A percentile compares a stretch with the other conserved stretches of the same genome.
Conservation (phyloP, 2,888 invertebrate genomes). For the Andrena trimmerana region DNA sequence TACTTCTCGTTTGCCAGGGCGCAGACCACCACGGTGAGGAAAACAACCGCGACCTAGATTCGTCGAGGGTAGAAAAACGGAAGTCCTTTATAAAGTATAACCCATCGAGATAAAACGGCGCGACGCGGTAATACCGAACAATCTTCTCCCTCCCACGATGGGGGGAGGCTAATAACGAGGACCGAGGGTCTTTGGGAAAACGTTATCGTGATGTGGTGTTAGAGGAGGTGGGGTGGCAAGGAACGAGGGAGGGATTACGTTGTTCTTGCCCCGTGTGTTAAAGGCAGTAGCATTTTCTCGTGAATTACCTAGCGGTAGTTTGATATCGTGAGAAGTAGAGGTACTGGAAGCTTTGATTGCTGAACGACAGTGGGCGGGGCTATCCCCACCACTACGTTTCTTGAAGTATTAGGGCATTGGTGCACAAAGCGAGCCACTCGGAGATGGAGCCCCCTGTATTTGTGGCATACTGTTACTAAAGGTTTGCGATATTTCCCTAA, state of each 20-base stretch:
- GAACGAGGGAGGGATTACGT: constrained; percentile 15
- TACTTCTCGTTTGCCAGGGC: constrained; percentile 84
- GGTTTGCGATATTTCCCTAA: no score
- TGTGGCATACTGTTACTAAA: no score
- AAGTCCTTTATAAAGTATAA: constrained; percentile 39
- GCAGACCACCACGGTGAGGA: constrained; percentile 73
- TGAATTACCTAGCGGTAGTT: neutral
- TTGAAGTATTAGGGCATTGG: no score
- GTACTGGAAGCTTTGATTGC: no score
- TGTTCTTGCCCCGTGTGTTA: neutral
- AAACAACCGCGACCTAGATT: constrained; percentile 73
- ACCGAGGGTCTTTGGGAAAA: neutral
- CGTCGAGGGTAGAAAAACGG: constrained; percentile 11
- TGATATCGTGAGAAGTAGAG: neutral
- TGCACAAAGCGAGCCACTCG: no score
- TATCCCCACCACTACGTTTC: no score
- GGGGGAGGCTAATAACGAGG: constrained; percentile 5
- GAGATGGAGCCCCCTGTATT: no score
- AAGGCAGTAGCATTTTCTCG: neutral
- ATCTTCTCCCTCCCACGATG: neutral
- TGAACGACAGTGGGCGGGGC: no score
- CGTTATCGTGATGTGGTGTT: constrained; percentile 6
- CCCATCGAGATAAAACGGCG: constrained; percentile 32
- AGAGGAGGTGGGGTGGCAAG: neutral
- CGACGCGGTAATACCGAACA: neutral